Evolutionary conservation across 92 coral and sea anemone genomes (phyloP), one percentile per base, ranked within the genome.

Genomic region (Epizoanthus rinbou): DNA sequence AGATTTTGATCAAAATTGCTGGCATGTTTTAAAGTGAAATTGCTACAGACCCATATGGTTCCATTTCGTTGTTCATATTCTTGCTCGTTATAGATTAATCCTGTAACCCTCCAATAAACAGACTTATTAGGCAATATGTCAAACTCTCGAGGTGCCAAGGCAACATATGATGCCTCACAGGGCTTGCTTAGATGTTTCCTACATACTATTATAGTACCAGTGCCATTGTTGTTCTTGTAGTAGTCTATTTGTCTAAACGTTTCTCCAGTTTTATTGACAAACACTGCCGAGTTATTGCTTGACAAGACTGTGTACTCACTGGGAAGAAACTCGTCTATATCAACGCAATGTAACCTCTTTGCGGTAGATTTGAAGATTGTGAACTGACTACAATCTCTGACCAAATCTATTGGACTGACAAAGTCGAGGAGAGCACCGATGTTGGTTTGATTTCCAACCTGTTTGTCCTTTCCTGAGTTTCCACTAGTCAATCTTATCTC

Each of bases 221-320:
- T 33, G 15, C 13, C 9, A 11, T 6, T 31, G 6, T 67, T 31
- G 73, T 16, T 67, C 4, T 2, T 16, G 14, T 33, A 67, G n/a
- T 67, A 67, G 73, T 67, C 47, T 9, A 8, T 33, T 67, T 67
- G 15, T 67, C 15, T 19, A 67, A 67, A 33, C 7, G 39, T 35
- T 67, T 67, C 73, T 67, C 73, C 73, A 14, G 73, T 33, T 24
- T 67, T 67, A 41, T 67, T 67, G 37, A 64, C 28, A 35, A 28
- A 67, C 9, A 67, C 73, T 25, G 73, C 50, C 21, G 73, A 67
- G 21, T 33, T 35, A 14, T 67, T 67, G 73, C 22, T 14, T 31
- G 15, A 37, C 28, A 67, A 19, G 11, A 67, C 35, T 17, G 73
- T 67, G 37, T 67, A 67, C 18, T 67, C 73, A 41, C 31, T 18